Base-by-base conservation (phyloP, 2,888 invertebrate genomes). In the Sipha maydis region DNA sequence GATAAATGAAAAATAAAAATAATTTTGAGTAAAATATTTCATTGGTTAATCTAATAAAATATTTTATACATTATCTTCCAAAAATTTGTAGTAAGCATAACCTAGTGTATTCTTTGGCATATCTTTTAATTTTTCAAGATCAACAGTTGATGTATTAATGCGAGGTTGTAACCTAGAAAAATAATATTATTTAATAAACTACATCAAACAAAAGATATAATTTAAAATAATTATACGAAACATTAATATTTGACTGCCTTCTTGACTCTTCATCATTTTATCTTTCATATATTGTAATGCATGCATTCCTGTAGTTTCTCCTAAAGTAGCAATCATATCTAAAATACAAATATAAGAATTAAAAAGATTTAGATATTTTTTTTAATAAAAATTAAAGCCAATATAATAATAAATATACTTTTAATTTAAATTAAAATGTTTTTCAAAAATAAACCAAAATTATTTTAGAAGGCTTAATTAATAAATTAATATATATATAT, bases 41-140 rank as follows among this genome's bases (percentile, higher is more conserved):
- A 73, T 73, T 41, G 3, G 25, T n/a, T 61, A 5, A 5, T 79
- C 21, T n/a, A 67, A 85, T 48, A 3, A 56, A 31, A 79, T 54
- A 73, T 31, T 38, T 3, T 93, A 93, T 92, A 94, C 95, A 93
- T 98, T 97, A 89, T 94, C 94, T 89, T 93, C 93, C 91, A 99
- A 94, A 92, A 98, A 99, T 90, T 96, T 94, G 89, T 94, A 94
- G 92, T 99, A 99, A 9, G 95, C 94, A 91, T 95, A 95, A 41
- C 99, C 99, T 77, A 99, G 92, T 3, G 97, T 97, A 85, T 95
- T 95, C 89, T 94, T 94, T 0, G 98, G 96, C 91, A 98, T 93
- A 73, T 92, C 91, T 79, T 94, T 93, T 48, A 99, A 93, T 90
- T 93, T 93, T 31, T 95, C 93, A 77, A 98, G 93, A 91, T 97